Percentiles rank a stretch among this genome's conserved stretches.
Evolutionary conservation across 2,113 vertebrate genomes (phyloP).

Genomic region (Pterocles orientalis): DNA sequence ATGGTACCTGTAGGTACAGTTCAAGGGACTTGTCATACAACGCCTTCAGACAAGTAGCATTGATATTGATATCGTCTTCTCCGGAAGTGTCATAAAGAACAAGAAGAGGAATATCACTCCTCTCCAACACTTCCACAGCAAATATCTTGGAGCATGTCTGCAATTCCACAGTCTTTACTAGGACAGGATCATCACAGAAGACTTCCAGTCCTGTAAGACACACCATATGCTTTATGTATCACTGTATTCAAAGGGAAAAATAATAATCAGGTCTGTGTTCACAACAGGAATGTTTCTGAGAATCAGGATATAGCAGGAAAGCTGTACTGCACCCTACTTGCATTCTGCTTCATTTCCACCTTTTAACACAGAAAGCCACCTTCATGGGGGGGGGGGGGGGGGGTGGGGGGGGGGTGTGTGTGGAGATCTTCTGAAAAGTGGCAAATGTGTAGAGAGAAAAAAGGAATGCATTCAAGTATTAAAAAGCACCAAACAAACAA

Average conservation of each 20-base stretch:
- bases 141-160: slow-evolving; percentile 87
- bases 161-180: slow-evolving; percentile 83
- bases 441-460: not conserved
- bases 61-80: slow-evolving; percentile 91
- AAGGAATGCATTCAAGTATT: not conserved
- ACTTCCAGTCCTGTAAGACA: slow-evolving; percentile 85
- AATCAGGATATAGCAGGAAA: not conserved
- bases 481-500: not conserved
- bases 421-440: not conserved
- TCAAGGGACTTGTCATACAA: slow-evolving; percentile 85
- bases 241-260: not conserved
- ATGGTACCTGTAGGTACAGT: slow-evolving; percentile 83
- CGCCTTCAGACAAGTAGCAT: slow-evolving; percentile 83
- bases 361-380: not conserved
- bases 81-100: slow-evolving; percentile 93
- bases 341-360: not conserved
- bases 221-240: not conserved
- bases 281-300: not conserved
- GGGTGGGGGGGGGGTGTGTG: too few relatives aligned
- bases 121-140: slow-evolving; percentile 87
- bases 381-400: not conserved
- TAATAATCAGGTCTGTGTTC: not conserved
- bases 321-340: not conserved
- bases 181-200: slow-evolving; percentile 80
- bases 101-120: slow-evolving; percentile 77